Percentiles rank a stretch among this genome's conserved stretches.
phyloP scores from a whole-genome alignment of 1,140 invertebrate species.

The Potamilus streckersoni region DNA sequence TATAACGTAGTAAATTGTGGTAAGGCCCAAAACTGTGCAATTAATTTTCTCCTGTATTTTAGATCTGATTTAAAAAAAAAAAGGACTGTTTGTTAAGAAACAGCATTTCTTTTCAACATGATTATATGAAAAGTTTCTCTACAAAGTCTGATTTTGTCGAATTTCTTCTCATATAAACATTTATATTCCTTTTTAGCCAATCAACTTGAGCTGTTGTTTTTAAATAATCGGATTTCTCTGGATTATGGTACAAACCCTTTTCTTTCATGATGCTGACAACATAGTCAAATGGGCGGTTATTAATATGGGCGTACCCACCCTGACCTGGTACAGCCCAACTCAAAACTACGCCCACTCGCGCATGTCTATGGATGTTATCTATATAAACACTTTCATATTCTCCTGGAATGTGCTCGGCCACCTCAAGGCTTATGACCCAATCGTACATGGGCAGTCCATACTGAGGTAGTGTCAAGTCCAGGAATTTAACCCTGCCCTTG shows the following conservation, averaged over 20 bases:
- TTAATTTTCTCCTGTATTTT: too few relatives aligned
- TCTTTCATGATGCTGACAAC: conserved; percentile 15
- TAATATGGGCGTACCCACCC: conserved; percentile 29
- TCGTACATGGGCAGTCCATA: conserved; percentile 36
- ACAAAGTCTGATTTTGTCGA: too few relatives aligned
- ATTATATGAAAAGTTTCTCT: too few relatives aligned
- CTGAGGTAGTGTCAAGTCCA: conserved; percentile 38
- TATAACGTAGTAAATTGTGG: too few relatives aligned
- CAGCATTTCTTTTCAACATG: too few relatives aligned
- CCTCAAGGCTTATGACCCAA: conserved; percentile 30
- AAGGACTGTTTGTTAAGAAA: too few relatives aligned
- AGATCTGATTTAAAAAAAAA: too few relatives aligned
- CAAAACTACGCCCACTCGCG: conserved; percentile 22
- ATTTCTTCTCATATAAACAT: conserved; percentile 25
- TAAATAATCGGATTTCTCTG: conserved; percentile 6
- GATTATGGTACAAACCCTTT: conserved; percentile 17
- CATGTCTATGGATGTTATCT: conserved; percentile 28
- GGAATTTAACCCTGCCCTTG: conserved; percentile 26
- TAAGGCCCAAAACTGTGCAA: too few relatives aligned
- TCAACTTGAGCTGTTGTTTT: conserved; percentile 6
- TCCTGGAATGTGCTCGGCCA: conserved; percentile 29
- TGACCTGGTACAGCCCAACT: conserved; percentile 27
- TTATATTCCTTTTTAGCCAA: conserved; percentile 27
- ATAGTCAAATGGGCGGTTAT: conserved; percentile 22
- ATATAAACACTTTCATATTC: conserved; percentile 16